Conservation (phyloP, 2,888 invertebrate species). For the Andrena hattorfiana region DNA sequence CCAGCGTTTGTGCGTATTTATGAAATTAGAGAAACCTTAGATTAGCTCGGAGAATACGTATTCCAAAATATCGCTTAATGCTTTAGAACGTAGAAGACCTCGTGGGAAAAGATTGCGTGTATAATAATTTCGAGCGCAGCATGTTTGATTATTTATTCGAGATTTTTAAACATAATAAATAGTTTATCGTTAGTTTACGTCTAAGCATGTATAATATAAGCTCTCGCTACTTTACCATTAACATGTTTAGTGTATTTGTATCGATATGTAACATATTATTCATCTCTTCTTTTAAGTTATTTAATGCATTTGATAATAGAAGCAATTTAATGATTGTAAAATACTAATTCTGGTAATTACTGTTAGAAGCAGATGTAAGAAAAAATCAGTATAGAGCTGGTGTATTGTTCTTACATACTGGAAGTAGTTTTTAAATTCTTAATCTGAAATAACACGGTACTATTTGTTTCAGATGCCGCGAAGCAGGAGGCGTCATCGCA, state of each 20-base stretch:
- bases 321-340: too few species aligned
- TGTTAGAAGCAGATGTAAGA: neutral
- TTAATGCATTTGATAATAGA: neutral
- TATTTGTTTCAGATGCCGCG: constrained; percentile 90
- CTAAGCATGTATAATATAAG: neutral
- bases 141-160: neutral
- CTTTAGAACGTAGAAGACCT: neutral
- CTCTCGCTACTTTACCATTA: neutral
- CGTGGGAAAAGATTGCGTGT: neutral
- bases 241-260: neutral
- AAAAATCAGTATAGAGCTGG: neutral
- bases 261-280: too few species aligned
- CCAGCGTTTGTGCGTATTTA: constrained; percentile 1
- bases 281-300: neutral
- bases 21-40: neutral
- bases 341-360: neutral
- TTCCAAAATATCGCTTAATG: neutral
- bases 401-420: neutral
- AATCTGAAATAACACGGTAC: neutral
- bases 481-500: constrained; percentile 92
- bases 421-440: neutral
- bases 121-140: neutral
- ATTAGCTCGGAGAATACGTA: neutral
- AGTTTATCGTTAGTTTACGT: neutral
- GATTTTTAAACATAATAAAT: neutral